Evolutionary conservation across 2,888 invertebrate genomes (phyloP).

Genomic region (Drosophila crucigera): DNA sequence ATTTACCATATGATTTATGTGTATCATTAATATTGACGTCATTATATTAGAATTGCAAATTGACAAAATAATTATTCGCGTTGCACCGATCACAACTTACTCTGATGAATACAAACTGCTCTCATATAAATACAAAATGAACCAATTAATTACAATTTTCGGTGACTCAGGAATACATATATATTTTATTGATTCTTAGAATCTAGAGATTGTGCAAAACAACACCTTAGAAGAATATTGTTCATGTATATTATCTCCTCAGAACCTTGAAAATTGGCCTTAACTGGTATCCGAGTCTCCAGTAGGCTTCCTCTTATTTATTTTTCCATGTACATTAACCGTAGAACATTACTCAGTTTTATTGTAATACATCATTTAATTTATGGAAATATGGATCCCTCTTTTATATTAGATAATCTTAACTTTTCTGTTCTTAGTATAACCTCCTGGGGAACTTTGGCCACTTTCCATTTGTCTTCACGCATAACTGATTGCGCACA

Average conservation of each 20-base stretch:
- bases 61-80: slow-evolving; percentile 6
- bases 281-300: neutral
- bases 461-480: neutral
- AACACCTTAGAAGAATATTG: neutral
- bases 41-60: slow-evolving; percentile 62
- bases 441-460: neutral
- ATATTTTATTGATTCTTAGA: neutral
- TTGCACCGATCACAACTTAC: slow-evolving; percentile 19
- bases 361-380: fast-evolving
- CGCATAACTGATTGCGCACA: neutral
- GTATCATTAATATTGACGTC: slow-evolving; percentile 36
- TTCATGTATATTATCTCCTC: neutral
- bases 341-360: neutral
- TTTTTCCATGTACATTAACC: neutral
- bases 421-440: neutral
- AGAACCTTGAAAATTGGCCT: neutral
- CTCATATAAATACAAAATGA: neutral
- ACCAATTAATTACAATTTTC: neutral
- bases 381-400: neutral
- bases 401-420: neutral
- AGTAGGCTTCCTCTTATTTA: neutral
- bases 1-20: slow-evolving; percentile 28
- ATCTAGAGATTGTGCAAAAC: neutral
- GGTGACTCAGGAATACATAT: neutral
- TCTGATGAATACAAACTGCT: neutral